A percentile compares a stretch with the other conserved stretches of the same genome.
These are phyloP conservation scores for Stenoptilia bipunctidactyla DNA, from an alignment of 2,888 invertebrate genomes.

Conservation along the genomic window DNA sequence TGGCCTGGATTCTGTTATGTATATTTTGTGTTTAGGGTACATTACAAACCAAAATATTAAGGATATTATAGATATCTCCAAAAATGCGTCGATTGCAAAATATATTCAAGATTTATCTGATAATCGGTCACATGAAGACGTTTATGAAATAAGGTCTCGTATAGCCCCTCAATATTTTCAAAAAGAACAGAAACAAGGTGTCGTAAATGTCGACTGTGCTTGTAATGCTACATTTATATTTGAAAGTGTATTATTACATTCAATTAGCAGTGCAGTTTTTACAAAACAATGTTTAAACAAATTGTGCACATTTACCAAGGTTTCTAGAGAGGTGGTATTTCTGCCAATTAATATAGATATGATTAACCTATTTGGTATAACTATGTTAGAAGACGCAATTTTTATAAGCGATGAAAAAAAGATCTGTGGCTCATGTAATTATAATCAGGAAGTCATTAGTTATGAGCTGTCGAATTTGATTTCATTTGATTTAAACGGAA, in stretches of 20 bases:
- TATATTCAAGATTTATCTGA: too few species aligned
- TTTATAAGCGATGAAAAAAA: neutral
- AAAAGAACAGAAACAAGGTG: neutral
- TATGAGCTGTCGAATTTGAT: neutral
- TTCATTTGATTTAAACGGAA: neutral
- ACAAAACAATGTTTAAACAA: neutral
- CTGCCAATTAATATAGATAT: neutral
- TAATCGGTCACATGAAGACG: neutral
- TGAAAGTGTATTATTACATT: neutral
- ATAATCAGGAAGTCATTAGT: neutral
- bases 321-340: neutral
- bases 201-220: neutral
- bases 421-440: neutral
- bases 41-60: conserved; percentile 1
- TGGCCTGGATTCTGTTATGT: conserved; percentile 6
- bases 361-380: neutral
- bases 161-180: conserved; percentile 1
- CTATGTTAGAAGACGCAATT: neutral
- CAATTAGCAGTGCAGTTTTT: neutral
- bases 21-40: conserved; percentile 3
- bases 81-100: neutral
- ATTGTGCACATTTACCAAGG: neutral
- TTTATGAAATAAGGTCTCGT: neutral
- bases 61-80: conserved; percentile 1
- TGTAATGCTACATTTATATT: neutral